Conservation (phyloP, 2,113 vertebrate species). For the Progne subis region DNA sequence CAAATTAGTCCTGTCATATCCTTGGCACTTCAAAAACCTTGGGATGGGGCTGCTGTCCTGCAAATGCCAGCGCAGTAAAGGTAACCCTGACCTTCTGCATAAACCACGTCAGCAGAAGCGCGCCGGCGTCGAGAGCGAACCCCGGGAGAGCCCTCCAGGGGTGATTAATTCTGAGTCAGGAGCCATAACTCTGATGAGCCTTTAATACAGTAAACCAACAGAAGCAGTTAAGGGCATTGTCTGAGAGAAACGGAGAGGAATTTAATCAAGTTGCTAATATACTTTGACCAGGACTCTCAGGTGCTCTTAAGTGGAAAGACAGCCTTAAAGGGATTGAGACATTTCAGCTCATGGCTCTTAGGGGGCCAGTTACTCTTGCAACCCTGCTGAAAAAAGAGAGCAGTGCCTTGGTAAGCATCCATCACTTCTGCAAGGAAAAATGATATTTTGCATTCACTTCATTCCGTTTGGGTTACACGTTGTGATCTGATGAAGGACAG, state of each 20-base stretch:
- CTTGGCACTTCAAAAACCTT: background rate
- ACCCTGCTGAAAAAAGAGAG: background rate
- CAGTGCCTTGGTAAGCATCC: background rate
- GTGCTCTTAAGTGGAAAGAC: constrained; percentile 7
- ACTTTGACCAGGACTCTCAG: constrained; percentile 17
- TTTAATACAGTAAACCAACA: constrained; percentile 41
- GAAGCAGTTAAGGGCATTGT: constrained; percentile 31
- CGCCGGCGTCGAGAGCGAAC: accelerated
- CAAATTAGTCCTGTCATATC: background rate
- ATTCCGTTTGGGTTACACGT: background rate
- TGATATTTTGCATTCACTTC: background rate
- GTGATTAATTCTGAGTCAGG: constrained; percentile 19
- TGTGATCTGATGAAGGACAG: background rate
- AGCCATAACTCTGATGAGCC: constrained; percentile 33
- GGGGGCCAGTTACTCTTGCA: background rate
- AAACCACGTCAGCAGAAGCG: background rate
- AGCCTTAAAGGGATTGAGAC: background rate
- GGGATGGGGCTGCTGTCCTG: background rate
- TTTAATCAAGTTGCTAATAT: constrained; percentile 50
- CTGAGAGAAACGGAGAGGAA: background rate
- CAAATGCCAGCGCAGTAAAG: background rate
- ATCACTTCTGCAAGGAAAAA: background rate
- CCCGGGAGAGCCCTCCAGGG: background rate
- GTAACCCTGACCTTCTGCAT: background rate
- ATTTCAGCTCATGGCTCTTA: constrained; percentile 21